A percentile compares a stretch with the other conserved stretches of the same genome.
Conservation (phyloP, 2,888 invertebrate genomes). For the Flabesymbios commensalis region DNA sequence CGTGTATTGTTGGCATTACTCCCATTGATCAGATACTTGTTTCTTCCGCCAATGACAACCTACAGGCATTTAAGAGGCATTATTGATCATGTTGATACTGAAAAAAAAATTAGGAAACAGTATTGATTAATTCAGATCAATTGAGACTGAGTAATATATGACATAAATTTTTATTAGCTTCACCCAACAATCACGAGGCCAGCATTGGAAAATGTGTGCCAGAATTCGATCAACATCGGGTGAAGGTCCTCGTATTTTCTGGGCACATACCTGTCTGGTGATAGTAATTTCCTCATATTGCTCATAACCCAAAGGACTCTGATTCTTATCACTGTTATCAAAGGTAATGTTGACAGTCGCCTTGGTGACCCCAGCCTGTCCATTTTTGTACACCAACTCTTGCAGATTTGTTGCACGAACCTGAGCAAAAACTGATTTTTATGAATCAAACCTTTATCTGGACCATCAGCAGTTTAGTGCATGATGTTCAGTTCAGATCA, state of each 20-base stretch:
- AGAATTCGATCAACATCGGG: no score
- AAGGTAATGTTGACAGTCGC: slow-evolving; percentile 95
- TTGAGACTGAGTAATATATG: no score
- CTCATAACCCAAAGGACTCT: slow-evolving; percentile 90
- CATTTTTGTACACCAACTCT: slow-evolving; percentile 96
- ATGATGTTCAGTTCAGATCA: no score
- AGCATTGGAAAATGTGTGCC: no score
- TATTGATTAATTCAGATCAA: no score
- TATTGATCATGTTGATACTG: no score
- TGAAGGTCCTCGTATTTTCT: no score
- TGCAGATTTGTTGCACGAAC: slow-evolving; percentile 87
- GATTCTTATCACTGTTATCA: slow-evolving; percentile 79
- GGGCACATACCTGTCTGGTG: slow-evolving; percentile 68
- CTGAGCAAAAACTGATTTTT: slow-evolving; percentile 67
- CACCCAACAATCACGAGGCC: no score
- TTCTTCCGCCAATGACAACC: slow-evolving; percentile 75
- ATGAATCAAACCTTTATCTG: no score
- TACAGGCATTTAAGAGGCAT: slow-evolving; percentile 46
- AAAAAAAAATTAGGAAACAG: no score
- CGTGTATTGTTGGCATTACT: slow-evolving; percentile 85
- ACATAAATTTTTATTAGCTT: no score
- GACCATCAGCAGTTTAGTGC: no score
- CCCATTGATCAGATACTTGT: slow-evolving; percentile 92
- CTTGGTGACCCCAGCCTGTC: slow-evolving; percentile 93
- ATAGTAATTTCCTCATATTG: slow-evolving; percentile 88